Conservation (phyloP, 2,888 invertebrate genomes). For the Cybosia mesomella region DNA sequence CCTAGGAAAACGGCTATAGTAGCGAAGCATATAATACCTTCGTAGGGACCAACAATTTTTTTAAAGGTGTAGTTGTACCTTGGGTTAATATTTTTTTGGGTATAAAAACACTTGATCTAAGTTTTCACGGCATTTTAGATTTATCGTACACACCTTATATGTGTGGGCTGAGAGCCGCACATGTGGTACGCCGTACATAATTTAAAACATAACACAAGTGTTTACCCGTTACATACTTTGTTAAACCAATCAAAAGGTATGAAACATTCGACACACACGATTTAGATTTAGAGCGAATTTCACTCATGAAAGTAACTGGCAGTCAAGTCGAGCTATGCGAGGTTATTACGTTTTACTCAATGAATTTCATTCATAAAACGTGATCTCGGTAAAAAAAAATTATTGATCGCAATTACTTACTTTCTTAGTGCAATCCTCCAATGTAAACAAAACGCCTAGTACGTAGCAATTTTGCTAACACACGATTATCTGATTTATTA, state of each 20-base stretch:
- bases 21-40: no score
- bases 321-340: no score
- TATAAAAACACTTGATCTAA: not conserved
- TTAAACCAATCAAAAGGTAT: conserved; percentile 13
- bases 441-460: not conserved
- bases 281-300: no score
- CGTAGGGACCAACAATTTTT: no score
- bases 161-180: not conserved
- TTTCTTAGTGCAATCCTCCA: no score
- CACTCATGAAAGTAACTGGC: no score
- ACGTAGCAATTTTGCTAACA: not conserved
- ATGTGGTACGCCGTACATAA: not conserved
- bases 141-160: not conserved
- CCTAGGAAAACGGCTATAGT: no score
- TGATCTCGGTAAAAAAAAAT: conserved; percentile 34
- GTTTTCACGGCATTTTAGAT: not conserved
- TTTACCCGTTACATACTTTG: not conserved
- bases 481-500: no score
- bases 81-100: not conserved
- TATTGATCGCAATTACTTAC: conserved; percentile 34
- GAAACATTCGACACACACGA: no score
- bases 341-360: no score
- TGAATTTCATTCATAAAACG: no score
- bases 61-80: no score
- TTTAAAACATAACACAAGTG: not conserved